Evolutionary conservation across 2,888 invertebrate genomes (phyloP).

Genomic region (Yponomeuta evonymella): DNA sequence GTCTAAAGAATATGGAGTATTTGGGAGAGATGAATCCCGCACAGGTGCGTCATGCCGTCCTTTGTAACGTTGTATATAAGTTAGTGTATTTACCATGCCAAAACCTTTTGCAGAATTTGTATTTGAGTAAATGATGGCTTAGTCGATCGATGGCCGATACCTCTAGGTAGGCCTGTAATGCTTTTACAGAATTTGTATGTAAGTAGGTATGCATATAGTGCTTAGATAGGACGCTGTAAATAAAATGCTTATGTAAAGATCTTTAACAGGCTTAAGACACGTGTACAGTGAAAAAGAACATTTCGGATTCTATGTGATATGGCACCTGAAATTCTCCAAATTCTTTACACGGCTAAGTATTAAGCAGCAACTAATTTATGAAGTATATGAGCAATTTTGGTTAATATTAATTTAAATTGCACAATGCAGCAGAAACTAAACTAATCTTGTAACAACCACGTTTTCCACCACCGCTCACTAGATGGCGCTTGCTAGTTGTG

Average conservation of each 20-base stretch:
- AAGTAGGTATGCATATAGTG: too few relatives aligned
- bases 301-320: neutral
- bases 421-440: too few relatives aligned
- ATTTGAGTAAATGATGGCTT: neutral
- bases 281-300: neutral
- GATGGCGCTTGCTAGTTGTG: too few relatives aligned
- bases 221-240: slow-evolving; percentile 25
- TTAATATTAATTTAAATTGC: too few relatives aligned
- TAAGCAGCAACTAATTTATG: neutral
- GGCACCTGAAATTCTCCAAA: neutral
- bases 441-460: too few relatives aligned
- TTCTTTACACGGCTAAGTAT: neutral
- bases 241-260: slow-evolving; percentile 9
- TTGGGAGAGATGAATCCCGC: slow-evolving; percentile 58
- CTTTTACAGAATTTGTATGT: neutral
- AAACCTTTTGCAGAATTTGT: neutral
- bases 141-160: neutral
- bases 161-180: neutral
- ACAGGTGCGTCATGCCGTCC: slow-evolving; percentile 46
- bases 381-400: neutral
- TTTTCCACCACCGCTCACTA: too few relatives aligned
- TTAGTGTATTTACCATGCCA: neutral
- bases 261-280: neutral
- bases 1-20: slow-evolving; percentile 59
- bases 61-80: neutral